Conservation (phyloP, 2,113 vertebrate species). For the Typhlomys cinereus region DNA sequence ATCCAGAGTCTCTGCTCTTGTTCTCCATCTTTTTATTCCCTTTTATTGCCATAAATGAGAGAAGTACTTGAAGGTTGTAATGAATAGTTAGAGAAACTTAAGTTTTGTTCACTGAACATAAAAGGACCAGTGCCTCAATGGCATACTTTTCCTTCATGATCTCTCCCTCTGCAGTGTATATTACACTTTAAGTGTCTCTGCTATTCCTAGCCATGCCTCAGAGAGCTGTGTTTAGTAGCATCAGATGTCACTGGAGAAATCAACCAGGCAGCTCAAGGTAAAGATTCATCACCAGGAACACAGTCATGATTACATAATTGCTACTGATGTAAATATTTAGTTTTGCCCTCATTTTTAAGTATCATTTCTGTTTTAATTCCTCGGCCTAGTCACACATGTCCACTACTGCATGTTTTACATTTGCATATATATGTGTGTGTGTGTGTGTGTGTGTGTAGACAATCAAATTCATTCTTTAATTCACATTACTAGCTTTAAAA, state of each 20-base stretch:
- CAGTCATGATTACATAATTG: not conserved
- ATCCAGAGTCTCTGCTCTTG: not conserved
- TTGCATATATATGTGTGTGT: not conserved
- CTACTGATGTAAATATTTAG: conserved; percentile 21
- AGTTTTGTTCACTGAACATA: conserved; percentile 26
- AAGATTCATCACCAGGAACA: not conserved
- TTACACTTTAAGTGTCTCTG: not conserved
- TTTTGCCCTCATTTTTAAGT: not conserved
- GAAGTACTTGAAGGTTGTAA: not conserved
- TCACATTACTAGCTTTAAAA: not conserved
- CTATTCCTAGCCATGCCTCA: not conserved
- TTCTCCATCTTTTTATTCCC: not conserved
- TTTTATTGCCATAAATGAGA: not conserved
- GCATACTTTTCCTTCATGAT: not conserved
- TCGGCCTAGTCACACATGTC: not conserved
- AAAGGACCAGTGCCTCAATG: not conserved
- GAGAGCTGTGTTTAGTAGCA: not conserved
- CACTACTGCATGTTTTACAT: not conserved
- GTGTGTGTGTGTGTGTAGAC: too few species aligned
- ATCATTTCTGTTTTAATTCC: not conserved
- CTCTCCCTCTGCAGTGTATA: not conserved
- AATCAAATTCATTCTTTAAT: not conserved
- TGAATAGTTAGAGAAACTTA: not conserved
- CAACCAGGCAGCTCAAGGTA: not conserved
- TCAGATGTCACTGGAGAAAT: conserved; percentile 27